Evolutionary conservation across 2,888 invertebrate genomes (phyloP), one percentile per base, ranked within the genome.

Genomic region (Lochmaea crataegi): DNA sequence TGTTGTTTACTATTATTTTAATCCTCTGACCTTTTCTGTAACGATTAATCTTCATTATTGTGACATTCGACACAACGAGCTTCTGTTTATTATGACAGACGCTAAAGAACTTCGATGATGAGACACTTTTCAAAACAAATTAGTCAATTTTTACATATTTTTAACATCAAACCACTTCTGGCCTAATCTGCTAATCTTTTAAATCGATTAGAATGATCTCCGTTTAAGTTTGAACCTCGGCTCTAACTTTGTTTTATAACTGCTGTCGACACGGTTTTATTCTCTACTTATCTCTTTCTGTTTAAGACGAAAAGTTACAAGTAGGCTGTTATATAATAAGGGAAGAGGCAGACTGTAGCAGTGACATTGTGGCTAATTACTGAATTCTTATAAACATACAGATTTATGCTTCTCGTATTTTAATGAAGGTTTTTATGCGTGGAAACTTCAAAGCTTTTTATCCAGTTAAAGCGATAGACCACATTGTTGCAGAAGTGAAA

Each of bases 171-270:
- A 32, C 2, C 2, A 42, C 42, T 1, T 10, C 58, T 58, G 32
- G 58, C 58, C 58, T 58, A 58, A 1, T 58, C 58, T 9, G 45
- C 48, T 68, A 68, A 68, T 68, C 68, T 68, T 16, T 6, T 53
- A 63, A 68, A 58, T 68, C 68, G 61, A 68, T 68, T 68, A 68
- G 42, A 68, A 68, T 68, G 51, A 68, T 68, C 68, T 67, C 57
- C 42, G 66, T 56, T 67, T 57, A 67, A 67, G 41, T 67, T 42
- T 41, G 58, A 67, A 67, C 56, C 16, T 58, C 58, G 58, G 57
- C 11, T 42, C 45, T 41, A 67, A 67, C 67, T 67, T 67, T 67
- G 67, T 67, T 67, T 67, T 67, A 67, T 67, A 58, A 56, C 56
- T 58, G 42, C 67, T 32, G 32, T 32, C 32, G 32, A 32, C 32